These are phyloP conservation scores for Troides oblongomaculatus DNA, from an alignment of 2,888 invertebrate genomes.

Conservation along the genomic window DNA sequence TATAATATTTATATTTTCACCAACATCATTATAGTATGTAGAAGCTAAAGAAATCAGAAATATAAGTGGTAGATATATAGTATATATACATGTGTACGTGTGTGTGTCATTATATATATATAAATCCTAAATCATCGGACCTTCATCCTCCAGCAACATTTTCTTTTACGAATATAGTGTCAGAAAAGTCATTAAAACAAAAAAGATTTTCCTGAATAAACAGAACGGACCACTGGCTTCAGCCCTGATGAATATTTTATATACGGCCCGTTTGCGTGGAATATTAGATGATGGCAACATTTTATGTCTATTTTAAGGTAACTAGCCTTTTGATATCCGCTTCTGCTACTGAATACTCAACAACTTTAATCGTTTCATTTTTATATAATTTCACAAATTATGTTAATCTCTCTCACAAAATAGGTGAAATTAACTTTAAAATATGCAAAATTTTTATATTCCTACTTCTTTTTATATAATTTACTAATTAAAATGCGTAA, in stretches of 20 bases:
- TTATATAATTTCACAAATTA: not conserved
- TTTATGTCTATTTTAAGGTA: slow-evolving; percentile 42
- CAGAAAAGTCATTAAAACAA: slow-evolving; percentile 12
- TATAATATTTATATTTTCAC: too few species aligned
- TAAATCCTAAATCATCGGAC: not conserved
- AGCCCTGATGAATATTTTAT: slow-evolving; percentile 59
- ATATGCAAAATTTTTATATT: too few species aligned
- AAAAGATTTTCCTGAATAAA: slow-evolving; percentile 22
- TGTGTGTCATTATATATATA: too few species aligned
- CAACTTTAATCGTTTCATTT: not conserved
- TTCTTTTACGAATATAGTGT: slow-evolving; percentile 7
- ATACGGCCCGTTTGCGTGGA: slow-evolving; percentile 56
- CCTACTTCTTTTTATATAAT: too few species aligned
- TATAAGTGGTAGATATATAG: too few species aligned
- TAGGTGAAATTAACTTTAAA: too few species aligned
- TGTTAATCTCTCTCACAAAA: not conserved
- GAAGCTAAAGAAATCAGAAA: too few species aligned
- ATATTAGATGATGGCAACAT: slow-evolving; percentile 55
- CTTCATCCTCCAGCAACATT: not conserved
- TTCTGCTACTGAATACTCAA: too few species aligned
- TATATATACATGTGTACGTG: too few species aligned
- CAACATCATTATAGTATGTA: too few species aligned
- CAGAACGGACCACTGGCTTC: slow-evolving; percentile 18
- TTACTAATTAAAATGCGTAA: too few species aligned
- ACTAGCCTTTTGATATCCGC: not conserved